Evolutionary conservation across 2,797 vertebrate genomes (phyloP), one percentile per base, ranked within the genome.

Genomic region (Coendou prehensilis): DNA sequence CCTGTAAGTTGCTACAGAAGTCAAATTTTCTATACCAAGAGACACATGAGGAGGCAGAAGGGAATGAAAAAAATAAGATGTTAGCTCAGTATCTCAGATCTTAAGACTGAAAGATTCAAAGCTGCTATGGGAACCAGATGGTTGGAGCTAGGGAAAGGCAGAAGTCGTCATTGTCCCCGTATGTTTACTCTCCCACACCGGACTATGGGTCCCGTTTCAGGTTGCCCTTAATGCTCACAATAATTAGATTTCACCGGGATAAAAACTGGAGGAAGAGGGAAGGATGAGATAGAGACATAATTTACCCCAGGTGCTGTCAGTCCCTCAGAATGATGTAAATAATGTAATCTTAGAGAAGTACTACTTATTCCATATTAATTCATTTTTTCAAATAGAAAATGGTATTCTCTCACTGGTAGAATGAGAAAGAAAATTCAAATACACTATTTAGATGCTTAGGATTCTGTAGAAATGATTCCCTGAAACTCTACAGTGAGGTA

Each of bases 361-460:
- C 47, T 89, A 76, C 52, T 88, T 88, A 63, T 93, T 94, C 82
- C 30, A 73, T 50, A 89, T 76, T 89, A 87, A 93, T 91, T 91
- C 56, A 78, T 52, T 84, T 95, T 95, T 89, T 20, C 61, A 94
- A 93, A 79, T 89, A 85, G 22, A 83, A 96, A 95, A 45, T 87
- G 14, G n/a, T 20, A 69, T 92, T 89, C 54, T 50, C 50, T 94
- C 76, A 28, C 52, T 89, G 63, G 33, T 4, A 20, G 88, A 95
- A 89, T 81, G 57, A 91, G 80, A 91, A 95, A 84, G 50, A 20
- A 91, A 93, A 94, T 91, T 93, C 86, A 94, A 84, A 84, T 61
- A 81, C 26, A 63, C 69, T 67, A n/a, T 37, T 86, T 52, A 91
- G 41, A 91, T 52, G 47, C 79, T 92, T 41, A 56, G 6, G 45